A percentile compares a stretch with the other conserved stretches of the same genome.
phyloP scores from a whole-genome alignment of 2,113 vertebrate genomes.

The Acrocephalus arundinaceus region DNA sequence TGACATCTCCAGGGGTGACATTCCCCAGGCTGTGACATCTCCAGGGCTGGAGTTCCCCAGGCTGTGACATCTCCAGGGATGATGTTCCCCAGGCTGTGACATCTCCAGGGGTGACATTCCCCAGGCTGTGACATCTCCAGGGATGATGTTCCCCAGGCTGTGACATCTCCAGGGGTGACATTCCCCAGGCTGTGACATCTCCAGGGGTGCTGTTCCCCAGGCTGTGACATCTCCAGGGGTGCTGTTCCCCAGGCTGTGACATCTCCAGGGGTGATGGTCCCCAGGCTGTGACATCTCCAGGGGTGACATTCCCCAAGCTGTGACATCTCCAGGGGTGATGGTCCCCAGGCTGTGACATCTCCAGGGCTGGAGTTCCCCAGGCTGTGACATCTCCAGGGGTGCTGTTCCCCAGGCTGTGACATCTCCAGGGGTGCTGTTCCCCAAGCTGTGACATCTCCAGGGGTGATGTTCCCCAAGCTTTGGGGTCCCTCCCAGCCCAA shows the following conservation, averaged over 20 bases:
- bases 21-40: too few relatives aligned
- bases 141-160: background rate
- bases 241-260: rapidly evolving
- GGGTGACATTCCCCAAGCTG: background rate
- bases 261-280: background rate
- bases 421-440: background rate
- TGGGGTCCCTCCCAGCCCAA: background rate
- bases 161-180: too few relatives aligned
- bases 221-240: background rate
- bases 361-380: background rate
- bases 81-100: too few relatives aligned
- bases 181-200: background rate
- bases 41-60: too few relatives aligned
- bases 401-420: background rate
- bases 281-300: background rate
- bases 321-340: too few relatives aligned
- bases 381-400: too few relatives aligned
- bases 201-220: background rate
- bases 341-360: background rate
- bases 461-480: background rate
- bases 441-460: rapidly evolving
- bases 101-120: too few relatives aligned
- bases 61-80: too few relatives aligned
- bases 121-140: too few relatives aligned
- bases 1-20: background rate